Evolutionary conservation across 2,797 vertebrate species (phyloP).

Genomic region (Hemitrygon akajei): DNA sequence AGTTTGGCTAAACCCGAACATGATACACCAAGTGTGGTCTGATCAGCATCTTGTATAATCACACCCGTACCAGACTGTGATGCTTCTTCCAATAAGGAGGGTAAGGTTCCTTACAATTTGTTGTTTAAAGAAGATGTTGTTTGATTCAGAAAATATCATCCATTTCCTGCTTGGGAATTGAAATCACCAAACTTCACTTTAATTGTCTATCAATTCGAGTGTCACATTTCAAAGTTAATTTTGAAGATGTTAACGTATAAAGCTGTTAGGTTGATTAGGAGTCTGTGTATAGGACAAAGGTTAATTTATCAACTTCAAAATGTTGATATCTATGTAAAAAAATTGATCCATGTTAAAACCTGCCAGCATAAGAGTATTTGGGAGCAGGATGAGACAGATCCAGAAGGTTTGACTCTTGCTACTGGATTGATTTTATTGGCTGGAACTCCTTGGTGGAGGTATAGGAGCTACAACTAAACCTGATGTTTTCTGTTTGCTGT

Average conservation of each 20-base stretch:
- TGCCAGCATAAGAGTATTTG: background rate
- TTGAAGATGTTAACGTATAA: background rate
- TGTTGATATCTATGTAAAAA: slow-evolving; percentile 1
- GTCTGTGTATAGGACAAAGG: background rate
- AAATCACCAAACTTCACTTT: background rate
- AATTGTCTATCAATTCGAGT: background rate
- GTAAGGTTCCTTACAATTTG: background rate
- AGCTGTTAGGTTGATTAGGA: background rate
- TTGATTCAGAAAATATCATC: background rate
- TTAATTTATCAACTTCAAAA: slow-evolving; percentile 20
- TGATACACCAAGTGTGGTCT: too few relatives aligned
- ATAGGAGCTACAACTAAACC: background rate
- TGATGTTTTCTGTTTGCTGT: background rate
- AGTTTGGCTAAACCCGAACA: too few relatives aligned
- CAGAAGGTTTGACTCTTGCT: background rate
- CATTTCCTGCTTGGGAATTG: background rate
- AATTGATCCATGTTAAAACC: background rate
- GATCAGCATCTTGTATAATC: too few relatives aligned
- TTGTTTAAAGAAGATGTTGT: background rate
- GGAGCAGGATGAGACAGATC: background rate
- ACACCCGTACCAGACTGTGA: too few relatives aligned
- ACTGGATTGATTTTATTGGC: background rate
- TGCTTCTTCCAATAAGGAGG: background rate
- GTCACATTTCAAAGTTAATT: background rate
- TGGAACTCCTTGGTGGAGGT: background rate